Evolutionary conservation across 2,888 invertebrate species (phyloP), one percentile per base, ranked within the genome.

Genomic region (Ochropleura leucogaster): DNA sequence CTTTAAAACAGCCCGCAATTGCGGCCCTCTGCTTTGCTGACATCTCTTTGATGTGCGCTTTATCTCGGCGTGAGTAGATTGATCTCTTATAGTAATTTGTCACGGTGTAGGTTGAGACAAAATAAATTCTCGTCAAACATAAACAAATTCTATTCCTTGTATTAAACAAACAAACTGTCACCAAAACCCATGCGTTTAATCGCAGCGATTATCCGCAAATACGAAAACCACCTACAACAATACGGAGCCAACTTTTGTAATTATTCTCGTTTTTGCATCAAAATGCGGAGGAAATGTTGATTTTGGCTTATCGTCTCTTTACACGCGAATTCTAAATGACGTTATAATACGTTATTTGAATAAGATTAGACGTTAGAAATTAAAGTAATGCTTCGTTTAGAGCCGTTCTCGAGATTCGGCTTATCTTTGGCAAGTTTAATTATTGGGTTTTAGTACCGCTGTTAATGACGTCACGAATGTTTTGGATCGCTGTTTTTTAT

Each of bases 281-380:
- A 82, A 85, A 87, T 83, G 80, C 83, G 83, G 47, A 62, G 71
- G 79, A 85, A 87, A 77, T 88, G 89, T 89, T 89, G 88, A 88
- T 88, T 89, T 86, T 85, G 79, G 83, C 90, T 91, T 92, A 92
- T 91, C 91, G 85, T 84, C 73, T 84, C 88, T 84, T 88, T 85
- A 88, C 91, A 91, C 89, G 87, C 90, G 82, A 90, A 88, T 89
- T 86, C 85, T 76, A 85, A 91, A 92, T 89, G 87, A 87, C 85
- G 86, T 88, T 86, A 88, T 89, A 90, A 91, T 89, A 89, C 88
- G 87, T 88, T 89, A 89, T 91, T 91, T 88, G 88, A 90, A 89
- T 90, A 87, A 90, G 90, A 90, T 90, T 89, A 89, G 81, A 80
- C 78, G 65, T 77, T 75, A 69, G 74, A 82, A 81, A 83, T 86